Base-by-base conservation (phyloP, 2,797 vertebrate genomes). In the Ceyx erithaca region DNA sequence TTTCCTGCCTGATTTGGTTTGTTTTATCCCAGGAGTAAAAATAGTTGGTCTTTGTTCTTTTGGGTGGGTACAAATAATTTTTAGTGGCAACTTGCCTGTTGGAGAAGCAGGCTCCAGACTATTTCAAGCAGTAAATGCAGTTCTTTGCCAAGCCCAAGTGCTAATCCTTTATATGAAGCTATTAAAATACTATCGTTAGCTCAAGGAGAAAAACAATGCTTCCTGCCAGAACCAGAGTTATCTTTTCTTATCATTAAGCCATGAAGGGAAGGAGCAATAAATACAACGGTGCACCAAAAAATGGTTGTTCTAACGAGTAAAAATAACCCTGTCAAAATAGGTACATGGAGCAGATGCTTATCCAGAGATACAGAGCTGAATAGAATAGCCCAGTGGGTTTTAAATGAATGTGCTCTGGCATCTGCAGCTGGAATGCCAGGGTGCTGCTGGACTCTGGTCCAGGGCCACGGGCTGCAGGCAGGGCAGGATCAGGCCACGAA, bases 91-190 rank as follows among this genome's bases (percentile, higher is more conserved):
- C 16, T 48, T 68, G 48, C 93, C 96, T 15, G 1, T 31, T 66
- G 18, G 28, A 79, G 91, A 87, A 35, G 41, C 92, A 80, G 69
- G 54, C 26, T 69, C 43, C 73, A 84, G 68, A 25, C 93, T 96
- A 95, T 95, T 95, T 95, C 80, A 82, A 90, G 92, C 63, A 88
- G 14, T 30, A 46, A 87, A 93, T 95, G 77, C 94, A 91, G 85
- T 31, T 43, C 83, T 68, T 80, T 35, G 33, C 92, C 92, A 90
- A 92, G 92, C n/a, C 7, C 75, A 81, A 66, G 66, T 3, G 25
- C 80, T 91, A 89, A 85, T 63, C 45, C 85, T 91, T 91, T 63
- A 75, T 93, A 89, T 54, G 72, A 69, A 10, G 9, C 35, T 71
- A 69, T 92, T 92, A 94, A 96, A 92, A 92, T 21, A 64, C 76